phyloP scores from a whole-genome alignment of 2,888 invertebrate genomes.

The Caenorhabditis doughertyi region DNA sequence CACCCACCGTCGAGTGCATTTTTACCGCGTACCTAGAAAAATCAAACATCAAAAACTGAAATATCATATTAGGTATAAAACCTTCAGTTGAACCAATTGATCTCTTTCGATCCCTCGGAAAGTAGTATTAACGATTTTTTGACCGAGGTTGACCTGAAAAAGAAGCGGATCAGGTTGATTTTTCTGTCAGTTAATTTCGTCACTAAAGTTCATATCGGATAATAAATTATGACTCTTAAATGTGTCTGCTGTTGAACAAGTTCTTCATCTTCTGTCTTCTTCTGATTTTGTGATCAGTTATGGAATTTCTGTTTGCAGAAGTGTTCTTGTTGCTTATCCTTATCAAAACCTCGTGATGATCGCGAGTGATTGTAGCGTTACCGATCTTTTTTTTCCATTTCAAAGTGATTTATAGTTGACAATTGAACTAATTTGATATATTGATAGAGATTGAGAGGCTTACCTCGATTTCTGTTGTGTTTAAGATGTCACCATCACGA shows the following conservation, averaged over 20 bases:
- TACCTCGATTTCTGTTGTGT: constrained; percentile 49
- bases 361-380: constrained; percentile 10
- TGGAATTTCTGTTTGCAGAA: constrained; percentile 14
- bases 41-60: not conserved
- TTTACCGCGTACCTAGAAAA: constrained; percentile 48
- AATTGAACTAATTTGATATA: constrained; percentile 14
- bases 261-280: constrained; percentile 30
- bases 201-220: not conserved
- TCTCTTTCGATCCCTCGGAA: constrained; percentile 25
- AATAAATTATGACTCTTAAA: constrained; percentile 27
- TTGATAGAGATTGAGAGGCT: constrained; percentile 4
- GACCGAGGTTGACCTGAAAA: constrained; percentile 42
- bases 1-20: constrained; percentile 40
- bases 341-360: constrained; percentile 16
- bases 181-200: not conserved
- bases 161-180: not conserved
- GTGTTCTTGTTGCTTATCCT: constrained; percentile 4
- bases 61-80: not conserved
- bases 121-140: constrained; percentile 12
- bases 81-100: constrained; percentile 46
- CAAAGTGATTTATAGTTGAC: constrained; percentile 20
- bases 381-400: constrained; percentile 22
- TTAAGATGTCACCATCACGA: constrained; percentile 29
- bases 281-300: constrained; percentile 12
- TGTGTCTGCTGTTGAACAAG: not conserved